Conservation (phyloP, 1,140 invertebrate genomes). For the Bombus confusus region DNA sequence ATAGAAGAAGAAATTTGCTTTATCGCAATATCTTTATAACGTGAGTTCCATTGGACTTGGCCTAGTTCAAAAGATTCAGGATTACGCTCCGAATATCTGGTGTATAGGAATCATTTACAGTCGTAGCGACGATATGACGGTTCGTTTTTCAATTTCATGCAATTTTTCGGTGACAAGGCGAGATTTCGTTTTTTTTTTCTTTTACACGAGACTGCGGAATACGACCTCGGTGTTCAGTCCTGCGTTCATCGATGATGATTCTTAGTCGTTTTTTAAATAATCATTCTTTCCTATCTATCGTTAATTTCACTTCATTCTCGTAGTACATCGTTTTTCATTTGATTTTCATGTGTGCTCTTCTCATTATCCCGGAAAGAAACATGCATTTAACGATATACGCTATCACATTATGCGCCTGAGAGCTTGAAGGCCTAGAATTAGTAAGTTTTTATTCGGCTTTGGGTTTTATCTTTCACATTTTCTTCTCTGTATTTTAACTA, state of each 20-base stretch:
- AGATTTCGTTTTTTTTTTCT: not conserved
- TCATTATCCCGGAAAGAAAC: constrained; percentile 39
- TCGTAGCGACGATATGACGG: not conserved
- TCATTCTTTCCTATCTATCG: not conserved
- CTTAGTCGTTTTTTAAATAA: not conserved
- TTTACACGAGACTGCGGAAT: not conserved
- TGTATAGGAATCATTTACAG: not conserved
- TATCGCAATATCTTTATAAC: not conserved
- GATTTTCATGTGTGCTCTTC: constrained; percentile 56
- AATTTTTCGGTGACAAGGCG: not conserved
- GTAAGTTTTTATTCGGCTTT: not conserved
- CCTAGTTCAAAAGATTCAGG: constrained; percentile 35
- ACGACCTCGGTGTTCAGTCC: not conserved
- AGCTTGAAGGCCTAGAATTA: constrained; percentile 71
- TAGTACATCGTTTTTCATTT: constrained; percentile 17
- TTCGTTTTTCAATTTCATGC: constrained; percentile 5
- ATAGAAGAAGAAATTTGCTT: not conserved
- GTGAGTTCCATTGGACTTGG: constrained; percentile 23
- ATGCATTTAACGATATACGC: constrained; percentile 59
- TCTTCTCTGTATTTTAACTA: not conserved
- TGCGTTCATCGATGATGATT: not conserved
- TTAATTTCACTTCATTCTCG: not conserved
- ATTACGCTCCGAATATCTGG: not conserved
- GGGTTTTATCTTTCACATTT: not conserved
- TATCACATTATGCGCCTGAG: constrained; percentile 64